Conservation (phyloP, 2,113 vertebrate species). For the Electrona antarctica region DNA sequence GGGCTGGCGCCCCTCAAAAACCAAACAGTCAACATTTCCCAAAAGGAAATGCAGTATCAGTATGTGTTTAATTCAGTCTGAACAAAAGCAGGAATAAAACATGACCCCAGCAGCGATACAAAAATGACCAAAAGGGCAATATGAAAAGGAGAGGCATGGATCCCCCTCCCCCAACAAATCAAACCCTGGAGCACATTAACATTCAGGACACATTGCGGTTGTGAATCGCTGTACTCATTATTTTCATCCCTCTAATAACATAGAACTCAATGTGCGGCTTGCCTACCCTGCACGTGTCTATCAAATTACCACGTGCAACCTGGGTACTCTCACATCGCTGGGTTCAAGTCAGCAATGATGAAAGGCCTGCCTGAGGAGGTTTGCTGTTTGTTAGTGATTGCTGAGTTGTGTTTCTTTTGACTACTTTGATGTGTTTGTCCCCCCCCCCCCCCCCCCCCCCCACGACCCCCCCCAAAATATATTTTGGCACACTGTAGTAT, state of each 20-base stretch:
- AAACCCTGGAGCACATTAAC: neutral
- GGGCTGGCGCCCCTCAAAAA: no score
- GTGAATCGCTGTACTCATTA: no score
- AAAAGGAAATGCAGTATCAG: no score
- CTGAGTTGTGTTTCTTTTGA: neutral
- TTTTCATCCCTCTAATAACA: no score
- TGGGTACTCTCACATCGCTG: neutral
- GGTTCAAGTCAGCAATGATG: neutral
- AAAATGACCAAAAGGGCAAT: no score
- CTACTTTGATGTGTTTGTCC: neutral
- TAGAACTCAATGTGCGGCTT: no score
- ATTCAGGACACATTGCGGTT: no score
- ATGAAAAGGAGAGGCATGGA: neutral
- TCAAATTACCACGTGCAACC: neutral
- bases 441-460: no score
- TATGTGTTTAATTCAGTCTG: no score
- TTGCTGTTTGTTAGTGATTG: neutral
- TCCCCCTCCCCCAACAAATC: neutral
- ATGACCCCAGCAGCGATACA: no score
- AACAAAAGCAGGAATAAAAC: no score
- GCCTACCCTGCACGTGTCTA: neutral
- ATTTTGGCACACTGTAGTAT: neutral
- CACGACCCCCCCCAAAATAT: neutral
- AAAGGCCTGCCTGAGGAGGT: neutral
- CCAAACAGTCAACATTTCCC: no score